Evolutionary conservation across 2,888 invertebrate genomes (phyloP), one percentile per base, ranked within the genome.

Genomic region (Cecidostiba fungosa): DNA sequence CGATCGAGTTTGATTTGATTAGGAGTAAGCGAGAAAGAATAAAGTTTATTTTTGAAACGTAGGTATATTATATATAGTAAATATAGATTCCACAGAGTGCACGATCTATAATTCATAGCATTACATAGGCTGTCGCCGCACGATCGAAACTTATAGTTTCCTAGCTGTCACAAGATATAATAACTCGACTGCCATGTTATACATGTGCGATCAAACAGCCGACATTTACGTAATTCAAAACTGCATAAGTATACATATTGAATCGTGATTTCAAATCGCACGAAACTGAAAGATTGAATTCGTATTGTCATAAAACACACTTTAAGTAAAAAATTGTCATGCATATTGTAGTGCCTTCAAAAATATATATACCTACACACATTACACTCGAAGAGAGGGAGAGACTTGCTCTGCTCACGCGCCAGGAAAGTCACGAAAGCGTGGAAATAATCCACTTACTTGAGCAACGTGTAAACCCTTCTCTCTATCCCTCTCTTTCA

Each of bases 401-500:
- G 3, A 43, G 43, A 43, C 12, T 19, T 16, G 29, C 32, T 19
- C 23, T 1, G 39, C 39, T 14, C 43, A 23, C n/a, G 54, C 47
- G 69, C 70, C 12, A 77, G 82, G 91, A 91, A 89, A 92, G 90
- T 92, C 91, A 93, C 90, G 93, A 93, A 93, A 93, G 93, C 93
- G 93, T 93, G 93, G 93, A 93, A 93, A 92, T 90, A 92, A 93
- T 91, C 91, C 91, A 91, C 92, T 93, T 92, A 92, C 92, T 93
- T 92, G 90, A 87, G 92, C 92, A 93, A 86, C 86, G 62, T 43
- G 80, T 19, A 76, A 43, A 26, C 36, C 70, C 54, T 54, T 29
- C 66, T 78, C 50, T 50, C 54, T 66, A n/a, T 54, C 76, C 36
- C 43, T 59, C 77, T 36, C 23, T 29, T 66, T n/a, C 66, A 14